Base-by-base conservation (phyloP, 30 jellyfish, hydroid and myxozoan species). In the Pelagia noctiluca region DNA sequence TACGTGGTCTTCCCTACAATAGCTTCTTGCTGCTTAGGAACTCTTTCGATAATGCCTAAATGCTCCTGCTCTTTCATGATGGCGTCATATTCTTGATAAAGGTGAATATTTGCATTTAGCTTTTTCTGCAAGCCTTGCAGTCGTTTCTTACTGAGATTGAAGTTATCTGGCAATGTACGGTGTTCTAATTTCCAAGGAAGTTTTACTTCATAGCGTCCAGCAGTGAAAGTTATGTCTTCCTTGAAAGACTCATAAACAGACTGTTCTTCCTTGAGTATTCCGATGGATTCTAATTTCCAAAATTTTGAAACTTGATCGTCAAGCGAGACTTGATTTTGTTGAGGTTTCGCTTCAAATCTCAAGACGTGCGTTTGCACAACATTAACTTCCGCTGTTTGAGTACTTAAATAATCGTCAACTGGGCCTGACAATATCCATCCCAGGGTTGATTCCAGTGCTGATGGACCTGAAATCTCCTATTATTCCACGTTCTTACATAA, bases 391-490 rank as follows among this genome's bases (percentile, higher is more conserved):
- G 82, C 36, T 25, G 83, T 16, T 35, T 13, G 7, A 1, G 47
- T 16, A 4, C 21, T 22, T 31, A 29, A 73, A 62, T 42, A 63
- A 13, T 77, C 47, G 4, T 32, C 64, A 32, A 63, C 53, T 21
- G 73, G 85, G 48, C 90, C 90, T 4, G 80, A 52, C 63, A 81
- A 35, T 25, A 81, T 28, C 84, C 84, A 81, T 3, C 86, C 91
- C n/a, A 81, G 53, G 11, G 22, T 50, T 4, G 94, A 71, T 31
- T 72, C 71, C 34, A 72, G 46, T 19, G 94, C 87, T 3, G 36
- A 49, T 36, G 81, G 94, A 3, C 84, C 87, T 34, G 54, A n/a
- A 73, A 46, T 38, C 53, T 69, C 71, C 94, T 64, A 63, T 35
- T 57, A 69, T 57, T 19, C 49, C 7, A 5, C 73, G 37, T 31